Percentiles rank a stretch among this genome's conserved stretches.
Evolutionary conservation across 2,113 vertebrate species (phyloP).

Genomic region (Sminthopsis crassicaudata): DNA sequence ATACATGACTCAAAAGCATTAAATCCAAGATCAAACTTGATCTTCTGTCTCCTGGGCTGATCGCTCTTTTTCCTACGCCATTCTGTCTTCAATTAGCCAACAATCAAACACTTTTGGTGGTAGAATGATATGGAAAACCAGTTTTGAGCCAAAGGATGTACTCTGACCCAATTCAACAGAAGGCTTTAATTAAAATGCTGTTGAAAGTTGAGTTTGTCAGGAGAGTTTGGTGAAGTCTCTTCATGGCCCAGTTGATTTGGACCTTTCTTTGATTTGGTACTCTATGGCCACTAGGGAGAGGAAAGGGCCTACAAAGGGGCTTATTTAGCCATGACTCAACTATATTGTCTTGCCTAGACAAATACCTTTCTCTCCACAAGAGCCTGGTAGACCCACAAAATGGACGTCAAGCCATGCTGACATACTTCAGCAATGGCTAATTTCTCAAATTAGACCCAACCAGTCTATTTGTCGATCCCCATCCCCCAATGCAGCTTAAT

Average conservation of each 20-base stretch:
- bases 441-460: not conserved
- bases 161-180: not conserved
- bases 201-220: not conserved
- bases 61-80: not conserved
- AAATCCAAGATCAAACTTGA: not conserved
- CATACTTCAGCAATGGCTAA: accelerated
- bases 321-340: not conserved
- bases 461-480: not conserved
- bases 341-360: not conserved
- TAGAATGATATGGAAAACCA: not conserved
- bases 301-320: not conserved
- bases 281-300: not conserved
- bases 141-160: not conserved
- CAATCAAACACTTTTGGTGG: not conserved
- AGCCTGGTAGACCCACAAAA: not conserved
- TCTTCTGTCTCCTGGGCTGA: not conserved
- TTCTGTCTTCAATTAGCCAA: not conserved
- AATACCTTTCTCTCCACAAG: not conserved
- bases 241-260: not conserved
- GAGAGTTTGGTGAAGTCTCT: not conserved
- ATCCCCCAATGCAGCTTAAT: accelerated
- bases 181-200: not conserved
- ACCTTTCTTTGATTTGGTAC: not conserved
- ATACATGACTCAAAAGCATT: not conserved
- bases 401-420: accelerated